phyloP scores from a whole-genome alignment of 2,113 vertebrate species.

The Oophaga pumilio region DNA sequence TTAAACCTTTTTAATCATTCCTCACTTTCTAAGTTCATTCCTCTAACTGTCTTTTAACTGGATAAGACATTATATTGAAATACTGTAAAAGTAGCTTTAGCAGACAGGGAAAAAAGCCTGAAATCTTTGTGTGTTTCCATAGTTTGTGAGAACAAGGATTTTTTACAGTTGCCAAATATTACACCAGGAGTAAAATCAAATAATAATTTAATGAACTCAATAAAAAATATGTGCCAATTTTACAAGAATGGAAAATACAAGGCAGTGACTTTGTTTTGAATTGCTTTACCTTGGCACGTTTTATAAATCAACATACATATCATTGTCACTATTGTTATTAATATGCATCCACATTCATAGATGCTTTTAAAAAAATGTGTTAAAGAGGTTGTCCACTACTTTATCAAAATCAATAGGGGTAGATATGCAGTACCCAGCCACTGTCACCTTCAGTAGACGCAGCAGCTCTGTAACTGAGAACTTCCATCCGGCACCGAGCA shows the following conservation, averaged over 20 bases:
- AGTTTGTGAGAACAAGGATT: constrained; percentile 31
- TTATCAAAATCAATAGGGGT: too few species aligned
- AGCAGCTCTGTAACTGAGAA: too few species aligned
- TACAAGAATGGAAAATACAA: constrained; percentile 37
- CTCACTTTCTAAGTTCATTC: background rate
- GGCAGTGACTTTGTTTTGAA: background rate
- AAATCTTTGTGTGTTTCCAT: constrained; percentile 22
- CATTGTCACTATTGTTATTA: constrained; percentile 13
- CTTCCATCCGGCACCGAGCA: too few species aligned
- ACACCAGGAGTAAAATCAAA: constrained; percentile 32
- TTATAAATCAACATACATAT: background rate
- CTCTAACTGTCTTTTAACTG: background rate
- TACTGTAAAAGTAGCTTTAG: background rate
- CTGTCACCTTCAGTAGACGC: too few species aligned
- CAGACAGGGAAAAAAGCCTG: constrained; percentile 1
- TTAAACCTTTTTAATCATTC: background rate
- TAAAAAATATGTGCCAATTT: constrained; percentile 42
- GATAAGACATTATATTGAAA: background rate
- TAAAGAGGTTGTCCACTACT: background rate
- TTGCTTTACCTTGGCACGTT: background rate
- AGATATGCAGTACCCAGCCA: too few species aligned
- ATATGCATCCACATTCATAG: background rate
- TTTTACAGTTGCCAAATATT: constrained; percentile 14
- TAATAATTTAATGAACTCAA: constrained; percentile 29
- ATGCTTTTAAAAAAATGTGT: background rate